Percentiles rank a stretch among this genome's conserved stretches.
Evolutionary conservation across 2,888 invertebrate species (phyloP).

Genomic region (Parochlus steinenii): DNA sequence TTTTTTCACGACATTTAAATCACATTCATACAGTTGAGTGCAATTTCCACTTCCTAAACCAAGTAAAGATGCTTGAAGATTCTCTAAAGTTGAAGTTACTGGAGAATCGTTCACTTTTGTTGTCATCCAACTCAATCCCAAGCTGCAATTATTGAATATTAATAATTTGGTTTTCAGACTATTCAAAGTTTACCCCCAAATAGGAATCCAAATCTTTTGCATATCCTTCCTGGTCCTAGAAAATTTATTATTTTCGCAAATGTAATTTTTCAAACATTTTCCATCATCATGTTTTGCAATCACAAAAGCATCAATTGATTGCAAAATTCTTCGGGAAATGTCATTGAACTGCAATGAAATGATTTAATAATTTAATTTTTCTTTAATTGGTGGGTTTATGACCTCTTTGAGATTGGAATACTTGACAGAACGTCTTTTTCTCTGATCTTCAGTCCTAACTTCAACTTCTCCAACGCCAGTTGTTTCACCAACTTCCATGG

Average conservation of each 20-base stretch:
- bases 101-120: constrained; percentile 32
- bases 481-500: constrained; percentile 24
- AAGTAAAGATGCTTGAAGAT: constrained; percentile 46
- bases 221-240: constrained; percentile 37
- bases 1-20: no score
- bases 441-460: constrained; percentile 19
- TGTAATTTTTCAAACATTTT: constrained; percentile 41
- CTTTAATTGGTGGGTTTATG: constrained; percentile 1
- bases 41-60: constrained; percentile 54
- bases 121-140: constrained; percentile 60
- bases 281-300: constrained; percentile 34
- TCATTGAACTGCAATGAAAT: constrained; percentile 29
- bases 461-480: constrained; percentile 15
- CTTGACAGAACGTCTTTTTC: constrained; percentile 17
- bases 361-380: neutral
- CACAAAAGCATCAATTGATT: constrained; percentile 38
- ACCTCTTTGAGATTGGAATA: constrained; percentile 6
- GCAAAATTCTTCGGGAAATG: constrained; percentile 35
- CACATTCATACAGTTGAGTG: no score
- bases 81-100: constrained; percentile 36
- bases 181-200: constrained; percentile 47
- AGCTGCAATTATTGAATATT: constrained; percentile 31
- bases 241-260: constrained; percentile 51
- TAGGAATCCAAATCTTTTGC: constrained; percentile 50
- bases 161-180: constrained; percentile 4